These are phyloP conservation scores for Pyrgilauda ruficollis DNA, from an alignment of 2,113 vertebrate genomes.

Conservation along the genomic window DNA sequence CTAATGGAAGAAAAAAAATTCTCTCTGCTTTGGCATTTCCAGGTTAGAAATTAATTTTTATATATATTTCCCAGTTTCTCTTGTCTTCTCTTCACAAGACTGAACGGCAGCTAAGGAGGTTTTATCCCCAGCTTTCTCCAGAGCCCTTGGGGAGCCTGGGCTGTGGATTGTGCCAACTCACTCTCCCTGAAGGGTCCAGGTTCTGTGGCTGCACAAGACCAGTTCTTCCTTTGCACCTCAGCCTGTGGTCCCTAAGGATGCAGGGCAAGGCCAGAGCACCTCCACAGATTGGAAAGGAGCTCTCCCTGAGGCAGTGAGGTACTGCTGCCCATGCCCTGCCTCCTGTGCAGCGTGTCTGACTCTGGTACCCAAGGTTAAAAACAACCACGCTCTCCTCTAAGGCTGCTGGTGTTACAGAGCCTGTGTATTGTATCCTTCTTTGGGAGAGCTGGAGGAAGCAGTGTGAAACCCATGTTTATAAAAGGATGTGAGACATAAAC, in stretches of 20 bases:
- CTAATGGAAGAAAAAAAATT: background rate
- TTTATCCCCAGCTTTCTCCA: background rate
- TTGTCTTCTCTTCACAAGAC: background rate
- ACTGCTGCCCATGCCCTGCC: background rate
- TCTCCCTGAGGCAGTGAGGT: background rate
- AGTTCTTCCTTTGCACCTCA: background rate
- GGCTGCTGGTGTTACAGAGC: background rate
- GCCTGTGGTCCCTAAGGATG: background rate
- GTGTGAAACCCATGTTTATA: slow-evolving; percentile 11
- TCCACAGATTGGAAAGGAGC: background rate
- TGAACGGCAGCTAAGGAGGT: background rate
- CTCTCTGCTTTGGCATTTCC: background rate
- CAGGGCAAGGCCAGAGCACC: background rate
- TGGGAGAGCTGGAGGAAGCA: slow-evolving; percentile 24
- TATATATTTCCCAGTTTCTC: background rate
- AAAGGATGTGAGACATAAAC: slow-evolving; percentile 40
- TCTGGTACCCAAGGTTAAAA: background rate
- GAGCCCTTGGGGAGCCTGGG: background rate
- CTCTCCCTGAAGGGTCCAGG: background rate
- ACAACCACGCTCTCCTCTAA: background rate
- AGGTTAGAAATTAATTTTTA: background rate
- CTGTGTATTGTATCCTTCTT: slow-evolving; percentile 14
- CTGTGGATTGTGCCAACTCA: background rate
- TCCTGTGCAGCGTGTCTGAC: background rate
- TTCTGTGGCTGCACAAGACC: background rate